A percentile compares a stretch with the other conserved stretches of the same genome.
phyloP scores from a whole-genome alignment of 2,888 invertebrate species.

The Tanypteryx hageni region DNA sequence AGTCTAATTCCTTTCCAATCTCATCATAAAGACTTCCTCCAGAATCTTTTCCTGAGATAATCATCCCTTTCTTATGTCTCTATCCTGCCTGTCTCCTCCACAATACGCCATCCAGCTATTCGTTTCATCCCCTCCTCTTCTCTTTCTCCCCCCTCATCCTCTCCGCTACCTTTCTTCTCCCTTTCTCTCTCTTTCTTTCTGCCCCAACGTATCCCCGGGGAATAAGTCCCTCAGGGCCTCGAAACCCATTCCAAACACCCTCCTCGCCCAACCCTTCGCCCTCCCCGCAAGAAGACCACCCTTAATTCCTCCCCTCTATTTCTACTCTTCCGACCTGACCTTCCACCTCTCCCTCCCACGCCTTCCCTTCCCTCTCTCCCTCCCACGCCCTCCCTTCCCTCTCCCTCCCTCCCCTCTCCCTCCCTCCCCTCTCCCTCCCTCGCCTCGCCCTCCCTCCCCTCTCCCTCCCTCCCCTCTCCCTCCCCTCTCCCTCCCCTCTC shows the following conservation, averaged over 20 bases:
- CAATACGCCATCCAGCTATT: background rate
- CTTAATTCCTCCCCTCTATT: too few species aligned
- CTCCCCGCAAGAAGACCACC: too few species aligned
- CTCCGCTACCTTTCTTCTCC: background rate
- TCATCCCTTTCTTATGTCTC: background rate
- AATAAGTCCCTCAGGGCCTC: too few species aligned
- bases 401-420: background rate
- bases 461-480: background rate
- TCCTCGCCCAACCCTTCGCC: too few species aligned
- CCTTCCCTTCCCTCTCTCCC: too few species aligned
- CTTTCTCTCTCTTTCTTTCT: background rate
- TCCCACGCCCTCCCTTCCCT: background rate
- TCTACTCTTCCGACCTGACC: too few species aligned
- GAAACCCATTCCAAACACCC: too few species aligned
- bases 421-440: background rate
- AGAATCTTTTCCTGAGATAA: background rate
- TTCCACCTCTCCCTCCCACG: too few species aligned
- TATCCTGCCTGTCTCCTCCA: background rate
- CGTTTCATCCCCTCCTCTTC: background rate
- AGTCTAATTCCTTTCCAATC: conserved; percentile 23
- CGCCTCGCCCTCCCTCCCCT: background rate
- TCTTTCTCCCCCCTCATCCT: background rate
- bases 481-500: background rate
- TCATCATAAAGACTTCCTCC: background rate
- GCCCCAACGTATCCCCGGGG: too few species aligned